These are phyloP conservation scores for Tipula vernalis DNA, from an alignment of 2,888 invertebrate genomes.

Conservation along the genomic window DNA sequence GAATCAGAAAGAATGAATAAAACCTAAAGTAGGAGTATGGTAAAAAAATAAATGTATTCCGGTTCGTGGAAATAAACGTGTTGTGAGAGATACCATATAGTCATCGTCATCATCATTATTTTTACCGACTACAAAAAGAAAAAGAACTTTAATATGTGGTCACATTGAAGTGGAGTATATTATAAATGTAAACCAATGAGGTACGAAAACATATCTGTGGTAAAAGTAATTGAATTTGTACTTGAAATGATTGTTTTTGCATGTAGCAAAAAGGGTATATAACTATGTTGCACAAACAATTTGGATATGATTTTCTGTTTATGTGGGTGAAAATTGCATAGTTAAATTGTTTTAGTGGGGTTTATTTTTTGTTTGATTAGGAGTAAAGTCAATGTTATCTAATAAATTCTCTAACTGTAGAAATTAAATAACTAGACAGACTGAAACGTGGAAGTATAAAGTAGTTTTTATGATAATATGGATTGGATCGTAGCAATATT, in stretches of 20 bases:
- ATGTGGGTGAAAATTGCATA: no score
- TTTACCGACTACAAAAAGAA: not conserved
- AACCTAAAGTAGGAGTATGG: not conserved
- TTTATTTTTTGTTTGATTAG: no score
- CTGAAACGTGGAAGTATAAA: no score
- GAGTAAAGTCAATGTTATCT: no score
- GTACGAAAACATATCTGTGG: not conserved
- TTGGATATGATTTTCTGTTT: no score
- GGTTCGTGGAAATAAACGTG: not conserved
- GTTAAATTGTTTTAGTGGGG: no score
- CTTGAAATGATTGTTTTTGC: not conserved
- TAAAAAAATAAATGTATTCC: not conserved
- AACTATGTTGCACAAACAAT: no score
- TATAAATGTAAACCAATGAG: not conserved
- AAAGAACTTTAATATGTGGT: not conserved
- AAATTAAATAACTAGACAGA: no score
- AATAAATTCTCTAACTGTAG: no score
- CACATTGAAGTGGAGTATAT: not conserved
- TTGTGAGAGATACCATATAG: not conserved
- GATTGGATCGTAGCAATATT: no score
- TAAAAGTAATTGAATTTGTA: not conserved
- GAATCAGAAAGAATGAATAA: not conserved
- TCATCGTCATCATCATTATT: not conserved
- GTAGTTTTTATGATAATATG: no score
- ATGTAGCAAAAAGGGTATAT: no score